Evolutionary conservation across 2,797 vertebrate species (phyloP), one percentile per base, ranked within the genome.

Genomic region (Gymnothorax reevesii): DNA sequence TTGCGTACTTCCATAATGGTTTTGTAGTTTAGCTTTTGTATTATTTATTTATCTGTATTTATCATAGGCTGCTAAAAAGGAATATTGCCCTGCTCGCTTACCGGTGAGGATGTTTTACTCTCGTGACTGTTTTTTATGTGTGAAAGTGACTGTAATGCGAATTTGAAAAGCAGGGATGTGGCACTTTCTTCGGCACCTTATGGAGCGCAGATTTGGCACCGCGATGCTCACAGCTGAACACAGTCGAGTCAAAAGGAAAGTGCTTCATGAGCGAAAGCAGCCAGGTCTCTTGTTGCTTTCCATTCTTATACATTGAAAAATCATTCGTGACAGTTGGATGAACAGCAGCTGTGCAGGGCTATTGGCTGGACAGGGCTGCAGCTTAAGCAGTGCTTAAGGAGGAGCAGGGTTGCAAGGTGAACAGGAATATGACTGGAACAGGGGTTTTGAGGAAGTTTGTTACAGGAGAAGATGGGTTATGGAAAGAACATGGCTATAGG

Each of bases 81-180:
- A 82, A 54, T 62, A 80, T 82, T 62, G 25, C 22, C 42, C 6
- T 55, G 8, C 49, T 55, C 33, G 71, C 60, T 57, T 86, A 89
- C 84, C 82, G 15, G 13, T 33, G 8, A 59, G 4, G 57, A 10
- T 64, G 86, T 71, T 75, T 89, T 87, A 71, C n/a, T 84, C 71
- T 52, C 27, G 33, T 7, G 83, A 85, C 85, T 88, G 77, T 89
- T 27, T 13, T 87, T 75, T 62, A 79, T 85, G 54, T 60, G 60
- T 66, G 27, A 69, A 82, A 33, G 22, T 62, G 57, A 42, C 75
- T 25, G 71, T 20, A 62, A 57, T 10, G 59, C 33, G 22, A 17
- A 15, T 42, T 52, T 80, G 77, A 9, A 42, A 77, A 77, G 12
- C 77, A 80, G 77, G 52, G 77, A 80, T 54, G 77, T 55, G 20